Evolutionary conservation across 2,113 vertebrate species (phyloP).

Genomic region (Scartelaos histophorus): DNA sequence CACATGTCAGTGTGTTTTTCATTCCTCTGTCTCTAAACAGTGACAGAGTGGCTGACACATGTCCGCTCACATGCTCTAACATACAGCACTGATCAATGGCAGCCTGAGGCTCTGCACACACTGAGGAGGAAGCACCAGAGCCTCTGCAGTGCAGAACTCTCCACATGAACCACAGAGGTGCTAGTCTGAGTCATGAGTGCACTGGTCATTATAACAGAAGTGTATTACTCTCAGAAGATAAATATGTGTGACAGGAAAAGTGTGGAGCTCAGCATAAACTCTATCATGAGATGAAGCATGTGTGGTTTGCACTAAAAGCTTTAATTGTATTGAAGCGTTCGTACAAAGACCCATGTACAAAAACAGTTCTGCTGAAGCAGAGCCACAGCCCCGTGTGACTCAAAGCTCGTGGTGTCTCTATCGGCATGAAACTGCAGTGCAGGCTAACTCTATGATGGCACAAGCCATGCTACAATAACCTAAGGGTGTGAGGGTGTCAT

Average conservation of each 20-base stretch:
- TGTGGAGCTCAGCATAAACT: neutral
- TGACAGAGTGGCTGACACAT: conserved; percentile 28
- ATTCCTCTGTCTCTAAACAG: neutral
- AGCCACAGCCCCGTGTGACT: conserved; percentile 7
- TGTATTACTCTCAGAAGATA: neutral
- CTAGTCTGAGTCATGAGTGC: neutral
- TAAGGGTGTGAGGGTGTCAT: conserved; percentile 9
- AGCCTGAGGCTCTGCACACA: conserved; percentile 59
- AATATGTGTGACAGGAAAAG: neutral
- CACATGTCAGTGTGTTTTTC: neutral
- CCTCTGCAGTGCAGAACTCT: conserved; percentile 60
- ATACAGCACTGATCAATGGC: conserved; percentile 59
- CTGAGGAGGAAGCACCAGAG: conserved; percentile 54
- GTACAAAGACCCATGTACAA: conserved; percentile 45
- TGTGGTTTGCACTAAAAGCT: conserved; percentile 33
- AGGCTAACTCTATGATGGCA: conserved; percentile 15
- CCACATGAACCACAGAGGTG: conserved; percentile 11
- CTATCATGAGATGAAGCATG: conserved; percentile 39
- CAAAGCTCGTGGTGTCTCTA: neutral
- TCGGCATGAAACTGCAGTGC: conserved; percentile 3
- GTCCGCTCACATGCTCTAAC: conserved; percentile 31
- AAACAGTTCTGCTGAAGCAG: conserved; percentile 28
- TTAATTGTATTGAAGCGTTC: conserved; percentile 31
- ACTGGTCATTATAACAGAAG: neutral
- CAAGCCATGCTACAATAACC: conserved; percentile 2